Conservation (phyloP, 2,113 vertebrate species). For the Furnarius figulus region DNA sequence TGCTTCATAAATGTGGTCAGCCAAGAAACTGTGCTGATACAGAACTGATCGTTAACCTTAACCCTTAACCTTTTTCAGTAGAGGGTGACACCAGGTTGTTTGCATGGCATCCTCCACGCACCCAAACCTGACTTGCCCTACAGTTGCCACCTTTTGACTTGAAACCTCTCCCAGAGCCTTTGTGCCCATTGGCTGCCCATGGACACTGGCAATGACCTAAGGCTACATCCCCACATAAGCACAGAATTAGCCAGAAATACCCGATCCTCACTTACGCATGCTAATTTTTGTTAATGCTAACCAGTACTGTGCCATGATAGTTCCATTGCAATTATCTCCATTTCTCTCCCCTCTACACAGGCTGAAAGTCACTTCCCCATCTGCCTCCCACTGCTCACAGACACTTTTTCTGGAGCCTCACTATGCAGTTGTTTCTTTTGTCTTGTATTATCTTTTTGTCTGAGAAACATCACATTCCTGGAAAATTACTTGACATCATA, state of each 20-base stretch:
- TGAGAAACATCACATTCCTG: neutral
- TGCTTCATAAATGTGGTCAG: neutral
- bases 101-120: neutral
- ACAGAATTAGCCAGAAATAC: neutral
- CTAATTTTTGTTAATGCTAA: neutral
- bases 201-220: neutral
- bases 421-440: neutral
- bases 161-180: neutral
- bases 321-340: neutral
- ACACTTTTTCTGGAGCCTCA: neutral
- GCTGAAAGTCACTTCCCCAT: neutral
- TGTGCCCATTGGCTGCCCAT: rapidly evolving
- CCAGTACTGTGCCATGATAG: neutral
- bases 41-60: neutral
- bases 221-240: neutral
- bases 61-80: neutral
- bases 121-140: neutral
- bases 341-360: neutral
- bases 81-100: neutral
- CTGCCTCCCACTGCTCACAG: neutral
- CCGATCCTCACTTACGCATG: neutral
- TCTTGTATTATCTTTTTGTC: rapidly evolving
- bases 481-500: neutral
- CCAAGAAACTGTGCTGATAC: neutral
- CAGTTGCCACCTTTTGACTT: neutral